Conservation (phyloP, 2,888 invertebrate species). For the Gerosis bhagava region DNA sequence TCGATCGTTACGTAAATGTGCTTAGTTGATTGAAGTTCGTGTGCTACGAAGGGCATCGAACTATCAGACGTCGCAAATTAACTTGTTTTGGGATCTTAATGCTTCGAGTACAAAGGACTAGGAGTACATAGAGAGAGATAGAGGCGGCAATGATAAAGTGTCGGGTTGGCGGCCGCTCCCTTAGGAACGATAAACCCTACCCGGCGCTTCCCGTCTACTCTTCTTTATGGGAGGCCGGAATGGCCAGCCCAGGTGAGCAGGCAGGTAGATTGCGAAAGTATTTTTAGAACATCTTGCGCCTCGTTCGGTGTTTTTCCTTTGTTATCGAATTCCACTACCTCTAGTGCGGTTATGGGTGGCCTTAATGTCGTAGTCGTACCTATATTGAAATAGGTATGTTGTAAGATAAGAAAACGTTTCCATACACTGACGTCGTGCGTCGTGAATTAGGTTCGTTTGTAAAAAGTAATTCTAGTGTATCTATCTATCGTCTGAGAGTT, state of each 20-base stretch:
- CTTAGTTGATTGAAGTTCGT: conserved; percentile 13
- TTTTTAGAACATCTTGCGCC: conserved; percentile 80
- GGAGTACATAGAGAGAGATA: conserved; percentile 64
- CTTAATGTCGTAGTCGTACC: conserved; percentile 47
- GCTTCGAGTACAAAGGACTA: conserved; percentile 61
- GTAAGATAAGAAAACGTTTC: conserved; percentile 36
- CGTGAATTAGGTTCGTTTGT: no score
- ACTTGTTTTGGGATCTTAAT: conserved; percentile 63
- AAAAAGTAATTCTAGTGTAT: no score
- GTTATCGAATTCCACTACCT: conserved; percentile 70
- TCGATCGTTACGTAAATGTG: conserved; percentile 1
- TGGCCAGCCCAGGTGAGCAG: conserved; percentile 79
- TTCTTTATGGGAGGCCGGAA: conserved; percentile 81
- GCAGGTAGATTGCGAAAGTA: conserved; percentile 79
- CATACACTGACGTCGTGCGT: conserved; percentile 13
- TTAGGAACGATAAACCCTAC: conserved; percentile 80
- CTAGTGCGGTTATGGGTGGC: conserved; percentile 55
- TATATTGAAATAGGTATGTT: no score
- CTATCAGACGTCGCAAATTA: conserved; percentile 45
- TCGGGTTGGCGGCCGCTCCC: conserved; percentile 74
- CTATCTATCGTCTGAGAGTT: no score
- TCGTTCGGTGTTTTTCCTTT: conserved; percentile 77
- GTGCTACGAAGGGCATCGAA: conserved; percentile 20
- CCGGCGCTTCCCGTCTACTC: conserved; percentile 76
- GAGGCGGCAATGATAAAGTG: conserved; percentile 80